Evolutionary conservation across 2,797 vertebrate species (phyloP).

Genomic region (Cercopithecus hamlyni): DNA sequence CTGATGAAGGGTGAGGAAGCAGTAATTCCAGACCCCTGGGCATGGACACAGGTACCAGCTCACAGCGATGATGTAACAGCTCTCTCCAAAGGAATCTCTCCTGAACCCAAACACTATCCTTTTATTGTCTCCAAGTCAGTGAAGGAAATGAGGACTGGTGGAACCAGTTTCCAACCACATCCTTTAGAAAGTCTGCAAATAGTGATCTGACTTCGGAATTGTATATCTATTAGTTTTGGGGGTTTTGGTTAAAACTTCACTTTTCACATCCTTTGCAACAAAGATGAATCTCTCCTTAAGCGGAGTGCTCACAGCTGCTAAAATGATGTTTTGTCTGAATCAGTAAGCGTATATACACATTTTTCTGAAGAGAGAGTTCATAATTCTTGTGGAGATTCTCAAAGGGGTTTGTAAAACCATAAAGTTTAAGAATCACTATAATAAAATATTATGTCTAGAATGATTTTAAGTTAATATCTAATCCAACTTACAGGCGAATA

Average conservation of each 20-base stretch:
- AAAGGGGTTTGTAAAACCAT: not conserved
- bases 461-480: conserved; percentile 34
- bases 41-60: not conserved
- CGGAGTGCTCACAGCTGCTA: not conserved
- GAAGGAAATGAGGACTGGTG: not conserved
- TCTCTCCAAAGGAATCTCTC: not conserved
- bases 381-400: not conserved
- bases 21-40: not conserved
- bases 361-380: not conserved
- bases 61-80: not conserved
- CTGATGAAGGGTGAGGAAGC: not conserved
- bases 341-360: not conserved
- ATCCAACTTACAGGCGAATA: conserved; percentile 17
- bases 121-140: not conserved
- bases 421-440: conserved; percentile 15
- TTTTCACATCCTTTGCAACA: not conserved
- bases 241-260: not conserved
- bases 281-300: not conserved
- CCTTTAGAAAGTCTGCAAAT: not conserved
- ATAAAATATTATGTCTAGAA: not conserved
- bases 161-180: not conserved
- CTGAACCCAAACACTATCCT: not conserved
- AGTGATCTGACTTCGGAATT: not conserved
- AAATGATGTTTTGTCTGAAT: not conserved
- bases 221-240: not conserved